phyloP scores from a whole-genome alignment of 2,888 invertebrate genomes.

The Nebria brevicollis region DNA sequence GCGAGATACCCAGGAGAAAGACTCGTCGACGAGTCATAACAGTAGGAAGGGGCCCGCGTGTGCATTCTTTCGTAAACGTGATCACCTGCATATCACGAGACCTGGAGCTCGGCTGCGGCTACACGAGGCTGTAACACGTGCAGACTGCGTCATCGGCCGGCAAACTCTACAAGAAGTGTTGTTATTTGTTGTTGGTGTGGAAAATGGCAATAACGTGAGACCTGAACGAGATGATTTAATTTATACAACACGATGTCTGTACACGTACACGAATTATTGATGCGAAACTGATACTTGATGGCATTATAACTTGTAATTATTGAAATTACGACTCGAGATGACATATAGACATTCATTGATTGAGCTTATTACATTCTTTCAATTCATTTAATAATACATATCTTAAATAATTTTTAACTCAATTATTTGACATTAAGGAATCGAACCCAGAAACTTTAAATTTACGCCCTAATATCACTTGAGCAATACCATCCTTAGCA shows the following conservation, averaged over 20 bases:
- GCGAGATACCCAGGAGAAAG: no score
- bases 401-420: no score
- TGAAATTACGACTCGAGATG: no score
- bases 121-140: slow-evolving; percentile 30
- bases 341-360: no score
- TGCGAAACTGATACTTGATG: not conserved
- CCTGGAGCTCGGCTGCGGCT: not conserved
- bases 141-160: slow-evolving; percentile 24
- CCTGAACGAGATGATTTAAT: slow-evolving; percentile 9
- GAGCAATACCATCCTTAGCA: no score
- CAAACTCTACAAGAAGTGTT: slow-evolving; percentile 2
- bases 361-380: no score
- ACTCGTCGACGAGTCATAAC: no score
- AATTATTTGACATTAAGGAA: no score
- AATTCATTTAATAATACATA: no score
- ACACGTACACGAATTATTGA: not conserved
- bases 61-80: slow-evolving; percentile 28
- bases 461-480: no score
- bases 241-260: slow-evolving; percentile 6
- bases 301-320: no score
- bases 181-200: slow-evolving; percentile 3
- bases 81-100: slow-evolving; percentile 19
- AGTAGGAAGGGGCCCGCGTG: not conserved
- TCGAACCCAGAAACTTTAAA: no score
- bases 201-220: slow-evolving; percentile 30